phyloP scores from a whole-genome alignment of 1,140 invertebrate species.

The Eciton burchellii region DNA sequence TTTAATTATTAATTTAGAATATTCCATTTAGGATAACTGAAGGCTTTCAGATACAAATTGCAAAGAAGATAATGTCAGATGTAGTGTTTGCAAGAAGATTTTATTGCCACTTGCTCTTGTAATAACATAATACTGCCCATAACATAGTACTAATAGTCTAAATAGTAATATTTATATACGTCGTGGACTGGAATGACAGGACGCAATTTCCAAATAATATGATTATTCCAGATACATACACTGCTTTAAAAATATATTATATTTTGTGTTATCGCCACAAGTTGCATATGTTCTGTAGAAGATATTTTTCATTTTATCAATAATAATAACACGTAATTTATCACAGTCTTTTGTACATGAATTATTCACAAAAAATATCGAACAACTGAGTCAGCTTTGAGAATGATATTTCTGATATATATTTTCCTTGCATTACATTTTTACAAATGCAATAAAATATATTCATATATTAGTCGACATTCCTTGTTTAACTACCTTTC shows the following conservation, averaged over 20 bases:
- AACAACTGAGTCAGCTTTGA: neutral
- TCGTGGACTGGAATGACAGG: conserved; percentile 40
- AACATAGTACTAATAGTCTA: conserved; percentile 57
- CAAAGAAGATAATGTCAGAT: conserved; percentile 68
- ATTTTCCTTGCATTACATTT: neutral
- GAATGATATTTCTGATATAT: conserved; percentile 13
- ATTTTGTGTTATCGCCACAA: conserved; percentile 4
- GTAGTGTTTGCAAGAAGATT: conserved; percentile 65
- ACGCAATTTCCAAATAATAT: conserved; percentile 59
- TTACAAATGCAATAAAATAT: conserved; percentile 45
- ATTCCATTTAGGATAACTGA: neutral
- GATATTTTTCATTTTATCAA: conserved; percentile 50
- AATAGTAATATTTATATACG: conserved; percentile 40
- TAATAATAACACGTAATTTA: conserved; percentile 57
- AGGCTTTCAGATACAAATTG: conserved; percentile 54
- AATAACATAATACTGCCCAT: conserved; percentile 66
- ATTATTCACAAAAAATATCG: conserved; percentile 41
- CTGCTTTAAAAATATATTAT: conserved; percentile 68
- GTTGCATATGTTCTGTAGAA: conserved; percentile 44
- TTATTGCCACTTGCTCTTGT: conserved; percentile 68
- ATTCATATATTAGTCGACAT: neutral
- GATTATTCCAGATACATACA: conserved; percentile 29
- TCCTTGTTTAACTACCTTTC: too few relatives aligned
- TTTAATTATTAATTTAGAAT: neutral
- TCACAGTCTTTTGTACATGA: conserved; percentile 69